These are phyloP conservation scores for Siphamia tubifer DNA, from an alignment of 2,113 vertebrate species.

Conservation along the genomic window DNA sequence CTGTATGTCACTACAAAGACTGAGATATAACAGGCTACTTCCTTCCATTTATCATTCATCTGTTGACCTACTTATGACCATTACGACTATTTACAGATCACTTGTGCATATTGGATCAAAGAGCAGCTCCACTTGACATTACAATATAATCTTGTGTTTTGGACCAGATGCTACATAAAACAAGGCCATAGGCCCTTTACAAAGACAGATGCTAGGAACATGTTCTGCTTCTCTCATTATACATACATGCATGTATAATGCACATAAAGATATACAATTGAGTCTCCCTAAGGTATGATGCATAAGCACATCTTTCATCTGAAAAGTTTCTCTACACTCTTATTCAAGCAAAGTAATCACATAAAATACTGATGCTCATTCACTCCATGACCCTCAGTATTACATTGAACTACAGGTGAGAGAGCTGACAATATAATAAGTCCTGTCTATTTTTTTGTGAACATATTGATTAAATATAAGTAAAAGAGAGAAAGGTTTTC, in stretches of 20 bases:
- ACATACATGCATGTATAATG: conserved; percentile 26
- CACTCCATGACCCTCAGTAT: conserved; percentile 11
- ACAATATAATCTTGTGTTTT: conserved; percentile 11
- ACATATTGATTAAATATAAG: too few relatives aligned
- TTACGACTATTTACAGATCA: too few relatives aligned
- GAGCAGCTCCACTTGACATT: conserved; percentile 1
- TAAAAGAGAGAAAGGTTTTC: too few relatives aligned
- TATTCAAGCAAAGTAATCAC: background rate
- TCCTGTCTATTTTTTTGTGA: too few relatives aligned
- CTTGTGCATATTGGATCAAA: conserved; percentile 2
- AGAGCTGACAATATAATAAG: background rate
- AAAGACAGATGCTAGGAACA: conserved; percentile 49
- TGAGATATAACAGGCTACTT: too few relatives aligned
- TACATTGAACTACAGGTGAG: conserved; percentile 8
- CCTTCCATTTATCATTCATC: too few relatives aligned
- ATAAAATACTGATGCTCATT: conserved; percentile 28
- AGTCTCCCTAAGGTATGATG: conserved; percentile 51
- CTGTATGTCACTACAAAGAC: too few relatives aligned
- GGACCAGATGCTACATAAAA: conserved; percentile 31
- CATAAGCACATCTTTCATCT: conserved; percentile 64
- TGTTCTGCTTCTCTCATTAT: conserved; percentile 68
- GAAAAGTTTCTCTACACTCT: conserved; percentile 35
- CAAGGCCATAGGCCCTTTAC: conserved; percentile 18
- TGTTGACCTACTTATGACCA: too few relatives aligned
- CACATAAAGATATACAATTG: conserved; percentile 42